phyloP scores from a whole-genome alignment of 2,797 vertebrate species.

The Xenops minutus region DNA sequence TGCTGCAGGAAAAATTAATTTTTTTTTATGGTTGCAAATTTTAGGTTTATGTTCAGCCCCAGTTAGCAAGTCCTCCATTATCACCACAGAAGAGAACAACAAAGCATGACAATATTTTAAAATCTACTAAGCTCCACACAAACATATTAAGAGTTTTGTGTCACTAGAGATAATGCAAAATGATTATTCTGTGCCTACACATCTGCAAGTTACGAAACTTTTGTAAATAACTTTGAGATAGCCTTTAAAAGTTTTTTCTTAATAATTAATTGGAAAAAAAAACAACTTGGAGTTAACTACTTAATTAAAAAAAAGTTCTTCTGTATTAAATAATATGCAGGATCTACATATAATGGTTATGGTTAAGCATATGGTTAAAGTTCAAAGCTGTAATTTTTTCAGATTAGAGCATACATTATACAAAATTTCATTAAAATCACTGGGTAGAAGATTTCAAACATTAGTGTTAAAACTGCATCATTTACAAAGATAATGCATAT shows the following conservation, averaged over 20 bases:
- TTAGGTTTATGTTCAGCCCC: background rate
- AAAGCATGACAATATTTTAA: background rate
- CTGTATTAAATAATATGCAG: background rate
- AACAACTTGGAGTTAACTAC: background rate
- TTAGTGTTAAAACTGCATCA: background rate
- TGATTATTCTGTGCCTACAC: background rate
- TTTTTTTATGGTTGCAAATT: background rate
- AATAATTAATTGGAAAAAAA: background rate
- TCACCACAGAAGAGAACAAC: background rate
- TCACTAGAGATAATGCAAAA: background rate
- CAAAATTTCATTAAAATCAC: background rate
- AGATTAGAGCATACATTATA: background rate
- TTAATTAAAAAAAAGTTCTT: background rate
- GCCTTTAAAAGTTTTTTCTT: background rate
- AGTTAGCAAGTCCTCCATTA: background rate
- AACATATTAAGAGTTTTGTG: background rate
- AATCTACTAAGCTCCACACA: background rate
- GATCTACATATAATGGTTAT: background rate
- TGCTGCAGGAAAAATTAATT: background rate
- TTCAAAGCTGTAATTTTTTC: background rate
- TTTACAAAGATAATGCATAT: background rate
- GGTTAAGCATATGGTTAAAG: background rate
- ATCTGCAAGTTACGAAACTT: background rate
- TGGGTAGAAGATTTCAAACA: background rate
- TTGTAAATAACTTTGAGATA: background rate